Evolutionary conservation across 2,888 invertebrate genomes (phyloP), one percentile per base, ranked within the genome.

Genomic region (Chloromyia formosa): DNA sequence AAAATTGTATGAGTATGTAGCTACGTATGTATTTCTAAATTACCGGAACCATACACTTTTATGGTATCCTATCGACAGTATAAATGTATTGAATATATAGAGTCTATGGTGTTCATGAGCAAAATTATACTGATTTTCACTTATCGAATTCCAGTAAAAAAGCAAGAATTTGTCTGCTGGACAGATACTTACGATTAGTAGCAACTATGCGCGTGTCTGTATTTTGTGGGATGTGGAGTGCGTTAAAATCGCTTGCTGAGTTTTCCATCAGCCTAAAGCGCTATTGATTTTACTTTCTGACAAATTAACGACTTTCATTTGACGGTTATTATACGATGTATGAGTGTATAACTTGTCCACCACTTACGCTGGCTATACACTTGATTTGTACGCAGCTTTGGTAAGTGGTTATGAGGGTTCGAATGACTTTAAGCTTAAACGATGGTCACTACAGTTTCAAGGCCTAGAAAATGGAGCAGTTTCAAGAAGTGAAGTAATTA

Each of bases 11-110:
- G n/a, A n/a, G n/a, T 35, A 35, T 35, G 27, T 35, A 35, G 3
- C 27, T 7, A 35, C 27, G 27, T 35, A 35, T 27, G 45, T 10
- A 45, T 14, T 42, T 64, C 1, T 12, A 42, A 64, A 22, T 64
- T 16, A 22, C 45, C 64, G 64, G 64, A 64, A 64, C 64, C 45
- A 12, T 14, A 14, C 35, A 61, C 64, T 64, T 64, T 40, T 64
- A 64, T 64, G 42, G 64, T 14, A 40, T 42, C 64, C 10, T 27
- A 12, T 35, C 7, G 27, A 4, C 27, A 35, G 27, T 35, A 35
- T 35, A 35, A 35, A 7, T 35, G 7, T 35, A 35, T 35, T 2
- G 27, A 35, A 35, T 35, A 7, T 35, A 35, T 35, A 7, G 27
- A 35, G 3, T 35, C 3, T 35, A 35, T 35, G 27, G 27, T 35